Evolutionary conservation across 2,113 vertebrate genomes (phyloP).

Genomic region (Fregetta grallaria): DNA sequence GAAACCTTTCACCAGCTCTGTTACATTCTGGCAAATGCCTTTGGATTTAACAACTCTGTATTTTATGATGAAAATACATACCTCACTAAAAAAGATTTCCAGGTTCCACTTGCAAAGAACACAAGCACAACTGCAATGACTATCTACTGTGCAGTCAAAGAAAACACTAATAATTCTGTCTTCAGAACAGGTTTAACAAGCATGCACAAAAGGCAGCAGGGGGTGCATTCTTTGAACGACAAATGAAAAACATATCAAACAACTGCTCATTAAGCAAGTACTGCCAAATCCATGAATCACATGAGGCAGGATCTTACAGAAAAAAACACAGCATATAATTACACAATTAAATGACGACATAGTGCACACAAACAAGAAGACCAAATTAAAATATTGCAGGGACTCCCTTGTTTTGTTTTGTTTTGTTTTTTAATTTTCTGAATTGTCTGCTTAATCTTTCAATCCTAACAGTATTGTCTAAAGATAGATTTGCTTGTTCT

Average conservation of each 20-base stretch:
- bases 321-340: neutral
- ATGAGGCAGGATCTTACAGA: neutral
- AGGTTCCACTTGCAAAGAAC: neutral
- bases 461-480: neutral
- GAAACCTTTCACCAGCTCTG: neutral
- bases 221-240: neutral
- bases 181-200: neutral
- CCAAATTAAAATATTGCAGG: neutral
- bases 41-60: neutral
- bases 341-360: neutral
- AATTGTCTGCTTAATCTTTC: neutral
- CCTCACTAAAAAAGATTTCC: neutral
- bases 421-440: neutral
- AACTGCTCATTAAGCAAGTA: conserved; percentile 3
- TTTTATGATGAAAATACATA: neutral
- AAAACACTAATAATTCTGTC: neutral
- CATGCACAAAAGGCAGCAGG: neutral
- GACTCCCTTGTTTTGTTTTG: neutral
- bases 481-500: neutral
- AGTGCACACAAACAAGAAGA: neutral
- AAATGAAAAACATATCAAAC: neutral
- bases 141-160: neutral
- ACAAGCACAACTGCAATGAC: neutral
- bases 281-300: neutral
- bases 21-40: neutral